phyloP scores from a whole-genome alignment of 2,888 invertebrate genomes.

The Girardia tigrina region DNA sequence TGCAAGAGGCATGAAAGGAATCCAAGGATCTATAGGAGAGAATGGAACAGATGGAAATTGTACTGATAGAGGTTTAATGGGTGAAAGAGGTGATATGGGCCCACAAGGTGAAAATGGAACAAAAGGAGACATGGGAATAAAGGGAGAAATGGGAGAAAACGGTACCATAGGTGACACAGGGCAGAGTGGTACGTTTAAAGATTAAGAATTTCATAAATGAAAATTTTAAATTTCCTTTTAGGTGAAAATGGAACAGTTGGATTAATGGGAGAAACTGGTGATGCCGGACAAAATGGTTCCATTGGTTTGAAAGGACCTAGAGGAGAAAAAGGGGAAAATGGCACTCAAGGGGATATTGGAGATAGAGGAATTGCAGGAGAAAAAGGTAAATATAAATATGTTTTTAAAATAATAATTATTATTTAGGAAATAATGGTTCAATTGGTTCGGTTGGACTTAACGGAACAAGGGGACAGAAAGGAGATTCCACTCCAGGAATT shows the following conservation, averaged over 20 bases:
- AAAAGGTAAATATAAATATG: not conserved
- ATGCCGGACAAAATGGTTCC: not conserved
- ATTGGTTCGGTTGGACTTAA: not conserved
- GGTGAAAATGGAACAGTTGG: not conserved
- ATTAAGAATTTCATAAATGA: not conserved
- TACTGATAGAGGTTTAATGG: not conserved
- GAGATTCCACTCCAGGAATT: not conserved
- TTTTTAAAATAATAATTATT: no score
- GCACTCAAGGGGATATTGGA: not conserved
- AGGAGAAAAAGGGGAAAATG: not conserved
- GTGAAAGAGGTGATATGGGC: not conserved
- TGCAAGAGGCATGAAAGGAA: not conserved
- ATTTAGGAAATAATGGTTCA: not conserved
- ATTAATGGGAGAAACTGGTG: not conserved
- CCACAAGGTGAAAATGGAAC: not conserved
- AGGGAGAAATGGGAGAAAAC: not conserved
- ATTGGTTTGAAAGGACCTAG: not conserved
- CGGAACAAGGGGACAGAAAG: not conserved
- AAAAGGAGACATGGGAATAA: not conserved
- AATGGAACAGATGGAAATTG: conserved; percentile 12
- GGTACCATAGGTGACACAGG: not conserved
- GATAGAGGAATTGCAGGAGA: not conserved
- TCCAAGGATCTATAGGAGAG: not conserved
- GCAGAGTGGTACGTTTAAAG: not conserved
- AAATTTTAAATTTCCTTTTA: not conserved